Evolutionary conservation across 1,140 invertebrate species (phyloP).

Genomic region (Zaprionus inermis): DNA sequence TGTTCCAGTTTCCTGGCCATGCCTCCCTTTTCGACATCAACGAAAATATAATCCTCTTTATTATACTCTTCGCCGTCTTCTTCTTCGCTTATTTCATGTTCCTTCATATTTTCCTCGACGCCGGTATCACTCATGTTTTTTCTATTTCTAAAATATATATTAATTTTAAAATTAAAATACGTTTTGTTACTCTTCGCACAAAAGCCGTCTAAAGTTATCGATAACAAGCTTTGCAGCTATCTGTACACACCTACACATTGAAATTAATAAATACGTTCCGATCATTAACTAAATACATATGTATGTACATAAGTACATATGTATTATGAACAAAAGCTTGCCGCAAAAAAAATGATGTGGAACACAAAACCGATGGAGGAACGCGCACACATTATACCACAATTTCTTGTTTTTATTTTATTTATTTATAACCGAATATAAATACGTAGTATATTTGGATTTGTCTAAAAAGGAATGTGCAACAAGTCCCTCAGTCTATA

Average conservation of each 20-base stretch:
- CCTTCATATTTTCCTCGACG: background rate
- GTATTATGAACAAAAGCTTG: too few relatives aligned
- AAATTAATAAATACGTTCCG: background rate
- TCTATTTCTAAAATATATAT: background rate
- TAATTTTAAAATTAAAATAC: too few relatives aligned
- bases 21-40: background rate
- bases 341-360: too few relatives aligned
- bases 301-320: too few relatives aligned
- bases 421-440: background rate
- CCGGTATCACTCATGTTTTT: background rate
- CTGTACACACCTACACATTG: background rate
- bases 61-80: background rate
- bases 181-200: background rate
- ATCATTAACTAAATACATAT: background rate
- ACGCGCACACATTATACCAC: too few relatives aligned
- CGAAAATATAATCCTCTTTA: background rate
- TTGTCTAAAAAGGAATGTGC: background rate
- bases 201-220: background rate
- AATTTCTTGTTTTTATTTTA: too few relatives aligned
- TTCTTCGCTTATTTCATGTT: background rate
- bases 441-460: background rate
- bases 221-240: background rate
- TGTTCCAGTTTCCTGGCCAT: conserved; percentile 25
- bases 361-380: too few relatives aligned
- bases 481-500: background rate